Evolutionary conservation across 1,140 invertebrate genomes (phyloP).

Genomic region (Vanessa atalanta): DNA sequence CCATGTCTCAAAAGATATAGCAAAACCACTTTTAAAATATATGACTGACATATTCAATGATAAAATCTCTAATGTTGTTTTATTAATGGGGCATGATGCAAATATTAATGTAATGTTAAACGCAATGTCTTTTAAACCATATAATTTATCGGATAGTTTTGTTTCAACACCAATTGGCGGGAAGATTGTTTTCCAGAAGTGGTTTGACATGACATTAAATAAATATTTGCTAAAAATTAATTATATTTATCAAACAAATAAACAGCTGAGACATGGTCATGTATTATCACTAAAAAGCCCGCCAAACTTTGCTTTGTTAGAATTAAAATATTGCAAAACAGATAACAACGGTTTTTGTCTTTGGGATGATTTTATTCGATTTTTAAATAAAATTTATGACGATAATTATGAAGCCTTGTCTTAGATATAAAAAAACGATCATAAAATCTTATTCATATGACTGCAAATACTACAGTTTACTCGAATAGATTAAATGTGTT

Average conservation of each 20-base stretch:
- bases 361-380: conserved; percentile 60
- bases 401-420: no score
- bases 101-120: conserved; percentile 54
- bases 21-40: conserved; percentile 56
- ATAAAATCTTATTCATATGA: no score
- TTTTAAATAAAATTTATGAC: conserved; percentile 34
- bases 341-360: conserved; percentile 57
- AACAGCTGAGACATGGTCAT: conserved; percentile 53
- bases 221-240: conserved; percentile 58
- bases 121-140: conserved; percentile 49
- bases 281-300: conserved; percentile 48
- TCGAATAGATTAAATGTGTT: no score
- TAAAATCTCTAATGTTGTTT: conserved; percentile 37
- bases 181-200: conserved; percentile 72
- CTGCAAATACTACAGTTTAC: no score
- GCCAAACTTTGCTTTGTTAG: conserved; percentile 48
- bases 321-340: conserved; percentile 53
- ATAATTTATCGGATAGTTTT: conserved; percentile 47
- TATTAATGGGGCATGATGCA: conserved; percentile 54
- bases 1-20: conserved; percentile 55
- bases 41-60: conserved; percentile 50
- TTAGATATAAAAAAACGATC: no score
- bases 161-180: conserved; percentile 64
- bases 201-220: conserved; percentile 43
- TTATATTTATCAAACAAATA: conserved; percentile 62